Percentiles rank a stretch among this genome's conserved stretches.
phyloP scores from a whole-genome alignment of 2,113 vertebrate species.

The Xenotilapia leptura region DNA sequence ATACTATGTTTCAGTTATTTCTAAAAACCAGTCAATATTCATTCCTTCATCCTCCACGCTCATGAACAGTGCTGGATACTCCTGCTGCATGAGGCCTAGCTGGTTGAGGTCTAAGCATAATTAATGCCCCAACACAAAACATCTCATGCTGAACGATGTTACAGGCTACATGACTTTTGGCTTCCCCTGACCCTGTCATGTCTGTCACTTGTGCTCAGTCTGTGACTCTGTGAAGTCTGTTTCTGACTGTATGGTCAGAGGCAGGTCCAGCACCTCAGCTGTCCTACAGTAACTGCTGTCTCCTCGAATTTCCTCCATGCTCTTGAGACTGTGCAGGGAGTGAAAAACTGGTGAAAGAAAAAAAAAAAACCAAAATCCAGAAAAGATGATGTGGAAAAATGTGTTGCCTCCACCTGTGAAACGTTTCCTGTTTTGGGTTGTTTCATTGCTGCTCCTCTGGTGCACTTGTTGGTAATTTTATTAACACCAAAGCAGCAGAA shows the following conservation, averaged over 20 bases:
- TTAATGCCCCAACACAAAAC: background rate
- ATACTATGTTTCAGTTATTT: background rate
- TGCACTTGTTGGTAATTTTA: background rate
- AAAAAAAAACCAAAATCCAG: rapidly evolving
- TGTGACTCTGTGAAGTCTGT: background rate
- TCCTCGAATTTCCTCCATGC: background rate
- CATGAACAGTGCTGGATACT: background rate
- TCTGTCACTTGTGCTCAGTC: background rate
- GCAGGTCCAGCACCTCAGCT: background rate
- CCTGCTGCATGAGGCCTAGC: background rate
- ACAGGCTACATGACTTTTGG: background rate
- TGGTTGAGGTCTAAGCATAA: background rate
- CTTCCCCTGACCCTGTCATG: background rate
- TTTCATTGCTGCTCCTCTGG: background rate
- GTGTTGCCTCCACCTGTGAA: background rate
- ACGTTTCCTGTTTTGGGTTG: background rate
- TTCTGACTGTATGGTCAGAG: background rate
- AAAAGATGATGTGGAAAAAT: background rate
- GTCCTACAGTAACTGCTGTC: background rate
- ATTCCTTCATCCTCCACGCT: background rate
- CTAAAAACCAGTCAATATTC: background rate
- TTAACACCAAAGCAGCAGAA: background rate
- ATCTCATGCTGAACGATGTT: background rate
- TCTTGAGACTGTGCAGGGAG: background rate
- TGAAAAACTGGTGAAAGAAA: background rate